Evolutionary conservation across 2,113 vertebrate genomes (phyloP).

Genomic region (Oreocharis arfaki): DNA sequence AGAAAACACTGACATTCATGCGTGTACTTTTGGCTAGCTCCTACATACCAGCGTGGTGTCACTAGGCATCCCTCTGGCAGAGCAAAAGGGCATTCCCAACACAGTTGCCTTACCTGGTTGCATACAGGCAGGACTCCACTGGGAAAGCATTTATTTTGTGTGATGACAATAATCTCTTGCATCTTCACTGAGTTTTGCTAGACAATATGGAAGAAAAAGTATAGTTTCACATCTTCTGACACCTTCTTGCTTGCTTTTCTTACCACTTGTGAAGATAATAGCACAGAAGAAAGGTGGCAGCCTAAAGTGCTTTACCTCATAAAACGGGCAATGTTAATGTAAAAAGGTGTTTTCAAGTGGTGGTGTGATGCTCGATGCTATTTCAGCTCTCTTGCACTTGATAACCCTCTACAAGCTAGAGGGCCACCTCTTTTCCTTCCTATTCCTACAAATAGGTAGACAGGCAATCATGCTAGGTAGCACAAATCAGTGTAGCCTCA

Average conservation of each 20-base stretch:
- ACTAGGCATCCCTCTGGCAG: neutral
- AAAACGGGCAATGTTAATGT: neutral
- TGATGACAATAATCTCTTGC: neutral
- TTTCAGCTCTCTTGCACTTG: neutral
- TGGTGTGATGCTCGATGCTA: neutral
- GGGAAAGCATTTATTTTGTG: neutral
- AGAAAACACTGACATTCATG: neutral
- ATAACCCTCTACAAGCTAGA: neutral
- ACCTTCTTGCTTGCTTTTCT: neutral
- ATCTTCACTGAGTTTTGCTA: neutral
- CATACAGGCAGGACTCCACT: neutral
- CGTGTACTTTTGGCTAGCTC: neutral
- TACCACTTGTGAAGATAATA: neutral
- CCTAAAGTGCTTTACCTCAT: neutral
- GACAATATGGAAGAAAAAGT: neutral
- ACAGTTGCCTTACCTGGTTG: neutral
- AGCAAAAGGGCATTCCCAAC: neutral
- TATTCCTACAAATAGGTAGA: no score
- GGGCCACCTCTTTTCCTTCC: neutral
- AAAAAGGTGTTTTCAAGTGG: neutral
- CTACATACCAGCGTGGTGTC: rapidly evolving
- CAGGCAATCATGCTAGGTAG: neutral
- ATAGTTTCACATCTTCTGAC: neutral
- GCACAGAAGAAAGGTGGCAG: neutral
- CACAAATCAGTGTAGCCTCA: neutral